Evolutionary conservation across 2,113 vertebrate species (phyloP).

Genomic region (Bostrychus sinensis): DNA sequence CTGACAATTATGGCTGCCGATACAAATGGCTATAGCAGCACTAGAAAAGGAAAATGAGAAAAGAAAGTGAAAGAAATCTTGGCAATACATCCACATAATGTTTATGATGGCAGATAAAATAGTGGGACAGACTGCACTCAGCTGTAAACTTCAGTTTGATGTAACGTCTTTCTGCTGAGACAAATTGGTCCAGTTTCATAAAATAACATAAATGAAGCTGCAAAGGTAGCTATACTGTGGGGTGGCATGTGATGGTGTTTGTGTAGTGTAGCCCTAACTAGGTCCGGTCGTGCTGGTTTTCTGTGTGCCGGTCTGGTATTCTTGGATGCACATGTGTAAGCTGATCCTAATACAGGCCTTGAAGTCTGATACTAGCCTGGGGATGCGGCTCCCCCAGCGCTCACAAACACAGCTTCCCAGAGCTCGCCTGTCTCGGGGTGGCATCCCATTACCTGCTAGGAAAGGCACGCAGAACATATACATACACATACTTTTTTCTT

Average conservation of each 20-base stretch:
- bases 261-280: neutral
- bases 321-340: constrained; percentile 61
- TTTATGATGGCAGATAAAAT: neutral
- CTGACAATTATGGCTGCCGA: too few relatives aligned
- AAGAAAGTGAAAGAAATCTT: too few relatives aligned
- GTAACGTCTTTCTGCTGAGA: neutral
- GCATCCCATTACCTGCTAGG: constrained; percentile 65
- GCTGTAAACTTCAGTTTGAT: neutral
- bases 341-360: constrained; percentile 75
- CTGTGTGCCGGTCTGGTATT: constrained; percentile 46
- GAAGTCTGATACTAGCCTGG: constrained; percentile 74
- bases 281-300: constrained; percentile 39
- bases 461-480: constrained; percentile 45
- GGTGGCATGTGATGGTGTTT: constrained; percentile 1
- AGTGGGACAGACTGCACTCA: neutral
- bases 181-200: neutral
- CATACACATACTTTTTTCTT: constrained; percentile 54
- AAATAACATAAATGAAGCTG: neutral
- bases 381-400: constrained; percentile 60
- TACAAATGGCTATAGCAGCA: too few relatives aligned
- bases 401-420: constrained; percentile 57
- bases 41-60: too few relatives aligned
- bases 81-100: too few relatives aligned
- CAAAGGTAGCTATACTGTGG: neutral
- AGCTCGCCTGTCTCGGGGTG: constrained; percentile 68